phyloP scores from a whole-genome alignment of 2,797 vertebrate species.

The Tokudaia tokunoshimensis region DNA sequence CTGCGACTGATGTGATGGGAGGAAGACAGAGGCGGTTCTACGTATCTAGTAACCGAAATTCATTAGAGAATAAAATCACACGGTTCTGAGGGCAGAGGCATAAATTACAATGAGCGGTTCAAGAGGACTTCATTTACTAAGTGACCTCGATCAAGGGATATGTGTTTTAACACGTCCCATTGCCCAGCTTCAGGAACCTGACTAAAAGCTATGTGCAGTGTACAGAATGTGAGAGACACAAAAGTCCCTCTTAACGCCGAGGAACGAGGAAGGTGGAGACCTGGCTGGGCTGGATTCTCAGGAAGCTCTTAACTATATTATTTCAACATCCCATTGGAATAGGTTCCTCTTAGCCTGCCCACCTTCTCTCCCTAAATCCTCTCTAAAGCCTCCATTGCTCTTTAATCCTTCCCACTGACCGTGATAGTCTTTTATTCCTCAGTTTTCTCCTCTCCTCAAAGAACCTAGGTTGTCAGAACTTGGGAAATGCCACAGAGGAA shows the following conservation, averaged over 20 bases:
- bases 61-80: slow-evolving; percentile 37
- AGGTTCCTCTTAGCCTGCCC: not conserved
- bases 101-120: not conserved
- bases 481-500: not conserved
- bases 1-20: not conserved
- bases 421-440: not conserved
- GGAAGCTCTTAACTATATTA: not conserved
- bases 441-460: not conserved
- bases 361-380: not conserved
- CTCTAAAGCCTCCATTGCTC: not conserved
- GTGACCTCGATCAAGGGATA: not conserved
- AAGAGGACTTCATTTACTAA: not conserved
- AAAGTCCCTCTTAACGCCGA: not conserved
- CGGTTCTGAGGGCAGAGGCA: not conserved
- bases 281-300: not conserved
- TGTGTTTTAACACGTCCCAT: not conserved
- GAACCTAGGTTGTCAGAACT: not conserved
- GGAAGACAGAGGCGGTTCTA: not conserved
- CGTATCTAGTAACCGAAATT: slow-evolving; percentile 21
- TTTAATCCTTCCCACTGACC: not conserved
- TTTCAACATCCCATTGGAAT: not conserved
- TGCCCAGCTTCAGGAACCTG: not conserved
- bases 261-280: not conserved
- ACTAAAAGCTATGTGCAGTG: not conserved
- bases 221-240: not conserved